Evolutionary conservation across 1,140 invertebrate genomes (phyloP), one percentile per base, ranked within the genome.

Genomic region (Scaptomyza montana): DNA sequence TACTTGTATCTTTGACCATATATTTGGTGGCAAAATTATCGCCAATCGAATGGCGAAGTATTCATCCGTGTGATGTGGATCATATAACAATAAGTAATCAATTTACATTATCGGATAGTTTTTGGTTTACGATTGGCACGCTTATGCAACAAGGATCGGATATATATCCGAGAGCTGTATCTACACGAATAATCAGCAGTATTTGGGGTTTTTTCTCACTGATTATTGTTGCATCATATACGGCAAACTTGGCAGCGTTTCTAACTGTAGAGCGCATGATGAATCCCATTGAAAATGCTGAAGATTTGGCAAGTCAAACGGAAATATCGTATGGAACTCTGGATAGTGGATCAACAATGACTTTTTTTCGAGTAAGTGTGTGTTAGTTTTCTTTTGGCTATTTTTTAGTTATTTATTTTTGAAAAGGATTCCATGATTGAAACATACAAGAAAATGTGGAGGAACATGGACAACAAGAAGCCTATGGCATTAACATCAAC

Each of bases 161-260:
- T 92, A 94, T 97, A 74, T 96, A 96, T 91, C 97, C 97, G 63
- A 92, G 97, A 95, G 97, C 98, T 3, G 96, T 97, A 1, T 98
- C 97, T 1, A 98, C 98, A 3, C 93, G 98, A 60, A 97, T 98
- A 75, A 97, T 99, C 1, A 97, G 97, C 21, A 97, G 97, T 30
- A 98, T 98, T 93, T 99, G 98, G 97, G 98, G 97, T 95, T 98
- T 98, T 82, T 99, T 98, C 89, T 96, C 96, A 0, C 93, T 99
- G 0, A 99, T 99, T 72, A 98, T 99, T 94, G 97, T 97, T 10
- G 96, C 97, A 0, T 98, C 97, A 0, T 99, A 99, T 90, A 99
- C 98, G 0, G 98, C 98, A 1, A 99, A 99, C 92, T 93, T 99
- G 46, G 98, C 98, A 9, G 98, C 98, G 16, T 99, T 98, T 92